phyloP scores from a whole-genome alignment of 1,140 invertebrate genomes.

The Panagrolaimus sp. region DNA sequence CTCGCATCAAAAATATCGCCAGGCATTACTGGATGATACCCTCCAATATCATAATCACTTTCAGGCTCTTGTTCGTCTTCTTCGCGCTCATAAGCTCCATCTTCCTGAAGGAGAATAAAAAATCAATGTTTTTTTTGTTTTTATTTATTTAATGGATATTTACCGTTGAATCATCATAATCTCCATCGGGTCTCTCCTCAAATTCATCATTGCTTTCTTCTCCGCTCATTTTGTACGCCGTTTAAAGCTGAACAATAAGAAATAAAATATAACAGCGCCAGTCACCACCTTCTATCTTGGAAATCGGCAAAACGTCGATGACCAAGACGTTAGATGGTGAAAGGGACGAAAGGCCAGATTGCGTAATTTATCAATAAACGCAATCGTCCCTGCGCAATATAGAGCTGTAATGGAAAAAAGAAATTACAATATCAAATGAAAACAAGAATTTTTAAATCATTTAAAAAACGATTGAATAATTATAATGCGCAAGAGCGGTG shows the following conservation, averaged over 20 bases:
- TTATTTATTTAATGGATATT: background rate
- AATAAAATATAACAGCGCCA: background rate
- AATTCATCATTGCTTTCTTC: constrained; percentile 19
- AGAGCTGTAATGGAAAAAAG: too few species aligned
- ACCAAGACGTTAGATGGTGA: too few species aligned
- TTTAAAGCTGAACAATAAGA: background rate
- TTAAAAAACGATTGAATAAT: too few species aligned
- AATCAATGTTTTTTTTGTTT: too few species aligned
- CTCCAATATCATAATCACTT: constrained; percentile 28
- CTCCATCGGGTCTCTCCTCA: background rate
- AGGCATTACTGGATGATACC: constrained; percentile 45
- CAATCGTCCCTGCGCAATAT: too few species aligned
- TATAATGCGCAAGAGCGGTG: too few species aligned
- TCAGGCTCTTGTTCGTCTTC: constrained; percentile 29
- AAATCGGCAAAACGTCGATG: too few species aligned
- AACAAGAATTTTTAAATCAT: too few species aligned
- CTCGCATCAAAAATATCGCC: constrained; percentile 44
- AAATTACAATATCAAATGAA: too few species aligned
- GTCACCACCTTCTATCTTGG: background rate
- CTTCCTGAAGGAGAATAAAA: background rate
- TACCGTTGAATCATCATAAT: constrained; percentile 5
- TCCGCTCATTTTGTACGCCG: background rate
- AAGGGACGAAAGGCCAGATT: too few species aligned
- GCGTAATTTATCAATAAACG: too few species aligned
- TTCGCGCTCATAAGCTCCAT: background rate